Evolutionary conservation across 2,113 vertebrate species (phyloP), one percentile per base, ranked within the genome.

Genomic region (Stictonetta naevosa): DNA sequence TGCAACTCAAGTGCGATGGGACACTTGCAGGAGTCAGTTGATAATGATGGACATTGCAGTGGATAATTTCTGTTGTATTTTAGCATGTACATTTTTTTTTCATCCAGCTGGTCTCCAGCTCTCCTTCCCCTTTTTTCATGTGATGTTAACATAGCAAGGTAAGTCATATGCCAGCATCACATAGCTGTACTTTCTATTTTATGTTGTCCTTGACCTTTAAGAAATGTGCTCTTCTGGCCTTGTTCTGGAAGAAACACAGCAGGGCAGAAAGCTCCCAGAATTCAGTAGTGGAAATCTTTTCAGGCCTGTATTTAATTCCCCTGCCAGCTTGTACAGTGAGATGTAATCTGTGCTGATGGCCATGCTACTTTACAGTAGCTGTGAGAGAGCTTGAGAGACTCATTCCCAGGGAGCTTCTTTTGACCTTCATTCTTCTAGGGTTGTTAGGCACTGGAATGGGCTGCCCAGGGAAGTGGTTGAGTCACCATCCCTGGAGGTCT

Each of bases 1-100:
- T 72, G 38, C 33, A 59, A 38, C 23, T 59, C 33, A 21, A 0
- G 0, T 46, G 42, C 42, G 36, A 8, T 7, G 36, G 36, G 34
- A 77, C 44, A 19, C n/a, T 78, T 67, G 64, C 11, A 66, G 66
- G 58, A 53, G 58, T 59, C 72, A 19, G 72, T n/a, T 33, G 58
- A 40, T 72, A 66, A 55, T 42, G 48, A 77, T 3, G 13, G 52
- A 46, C 83, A 59, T 29, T 4, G 52, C 58, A 53, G n/a, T 6
- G 13, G 44, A 28, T 72, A 38, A 40, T 13, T 66, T 44, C 18
- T 20, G 21, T 14, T 52, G 50, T 38, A 26, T 77, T 88, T 59
- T 31, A 83, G 52, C 13, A 21, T 0, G 13, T 38, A 31, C 28
- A 3, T 66, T 29, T 38, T 66, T 67, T 72, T 53, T 40, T 40